Evolutionary conservation across 2,888 invertebrate genomes (phyloP).

Genomic region (Ophion ellenae): DNA sequence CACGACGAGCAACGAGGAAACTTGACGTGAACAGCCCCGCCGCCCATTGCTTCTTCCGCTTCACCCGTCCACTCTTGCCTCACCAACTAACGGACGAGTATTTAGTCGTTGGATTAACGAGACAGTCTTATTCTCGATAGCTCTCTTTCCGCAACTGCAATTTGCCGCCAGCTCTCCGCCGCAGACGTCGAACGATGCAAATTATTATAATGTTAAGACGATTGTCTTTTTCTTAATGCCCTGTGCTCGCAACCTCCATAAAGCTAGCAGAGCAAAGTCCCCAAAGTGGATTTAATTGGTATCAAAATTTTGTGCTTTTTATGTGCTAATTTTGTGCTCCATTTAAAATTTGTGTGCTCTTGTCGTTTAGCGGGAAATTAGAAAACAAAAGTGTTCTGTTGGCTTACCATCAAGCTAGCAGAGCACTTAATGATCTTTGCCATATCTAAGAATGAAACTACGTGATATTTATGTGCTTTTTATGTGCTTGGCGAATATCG

Average conservation of each 20-base stretch:
- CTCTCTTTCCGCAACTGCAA: background rate
- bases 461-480: too few relatives aligned
- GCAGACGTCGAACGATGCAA: background rate
- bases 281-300: too few relatives aligned
- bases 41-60: background rate
- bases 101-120: slow-evolving; percentile 6
- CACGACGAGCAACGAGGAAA: slow-evolving; percentile 46
- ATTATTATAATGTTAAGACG: background rate
- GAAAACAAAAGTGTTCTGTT: too few relatives aligned
- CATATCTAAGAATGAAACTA: too few relatives aligned
- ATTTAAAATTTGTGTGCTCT: too few relatives aligned
- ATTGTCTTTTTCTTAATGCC: background rate
- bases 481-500: too few relatives aligned
- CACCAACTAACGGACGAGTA: background rate
- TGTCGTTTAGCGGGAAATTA: too few relatives aligned
- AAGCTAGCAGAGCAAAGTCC: too few relatives aligned
- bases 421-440: too few relatives aligned
- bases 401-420: too few relatives aligned
- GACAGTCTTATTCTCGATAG: background rate
- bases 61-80: background rate
- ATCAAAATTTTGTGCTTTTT: too few relatives aligned
- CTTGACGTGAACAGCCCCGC: background rate
- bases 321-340: too few relatives aligned
- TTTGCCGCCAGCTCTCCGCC: background rate
- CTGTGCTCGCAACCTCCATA: background rate